These are phyloP conservation scores for Keiferia lycopersicella DNA, from an alignment of 2,888 invertebrate species.

Conservation along the genomic window DNA sequence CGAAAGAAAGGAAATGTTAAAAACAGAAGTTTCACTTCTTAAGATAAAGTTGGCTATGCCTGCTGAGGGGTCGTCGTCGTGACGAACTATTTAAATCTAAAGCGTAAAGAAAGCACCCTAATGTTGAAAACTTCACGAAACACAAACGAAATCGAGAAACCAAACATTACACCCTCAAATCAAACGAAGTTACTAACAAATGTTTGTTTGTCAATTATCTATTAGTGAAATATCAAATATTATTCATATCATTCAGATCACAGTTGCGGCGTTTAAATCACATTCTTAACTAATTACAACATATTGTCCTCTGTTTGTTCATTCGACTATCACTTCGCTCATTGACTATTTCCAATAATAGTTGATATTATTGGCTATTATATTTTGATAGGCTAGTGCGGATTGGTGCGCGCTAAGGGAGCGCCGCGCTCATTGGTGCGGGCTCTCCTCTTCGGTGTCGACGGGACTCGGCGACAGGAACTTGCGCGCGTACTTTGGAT, in stretches of 20 bases:
- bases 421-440: constrained; percentile 82
- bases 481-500: constrained; percentile 94
- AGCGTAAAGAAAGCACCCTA: constrained; percentile 76
- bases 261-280: constrained; percentile 82
- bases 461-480: constrained; percentile 93
- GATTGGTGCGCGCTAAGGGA: constrained; percentile 41
- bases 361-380: constrained; percentile 52
- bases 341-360: constrained; percentile 63
- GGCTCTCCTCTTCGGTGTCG: constrained; percentile 91
- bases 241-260: constrained; percentile 82
- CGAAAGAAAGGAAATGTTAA: constrained; percentile 38
- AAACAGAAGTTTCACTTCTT: constrained; percentile 71
- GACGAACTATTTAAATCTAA: constrained; percentile 62
- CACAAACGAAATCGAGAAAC: constrained; percentile 54
- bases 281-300: constrained; percentile 80
- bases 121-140: constrained; percentile 53
- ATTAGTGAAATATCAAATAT: constrained; percentile 82
- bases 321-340: constrained; percentile 64
- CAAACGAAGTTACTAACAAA: constrained; percentile 63
- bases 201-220: constrained; percentile 74
- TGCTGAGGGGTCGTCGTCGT: constrained; percentile 60
- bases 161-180: constrained; percentile 51
- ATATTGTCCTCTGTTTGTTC: constrained; percentile 78
- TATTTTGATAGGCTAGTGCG: constrained; percentile 52
- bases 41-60: constrained; percentile 79